Conservation (phyloP, 1,140 invertebrate genomes). For the Leptopilina clavipes region DNA sequence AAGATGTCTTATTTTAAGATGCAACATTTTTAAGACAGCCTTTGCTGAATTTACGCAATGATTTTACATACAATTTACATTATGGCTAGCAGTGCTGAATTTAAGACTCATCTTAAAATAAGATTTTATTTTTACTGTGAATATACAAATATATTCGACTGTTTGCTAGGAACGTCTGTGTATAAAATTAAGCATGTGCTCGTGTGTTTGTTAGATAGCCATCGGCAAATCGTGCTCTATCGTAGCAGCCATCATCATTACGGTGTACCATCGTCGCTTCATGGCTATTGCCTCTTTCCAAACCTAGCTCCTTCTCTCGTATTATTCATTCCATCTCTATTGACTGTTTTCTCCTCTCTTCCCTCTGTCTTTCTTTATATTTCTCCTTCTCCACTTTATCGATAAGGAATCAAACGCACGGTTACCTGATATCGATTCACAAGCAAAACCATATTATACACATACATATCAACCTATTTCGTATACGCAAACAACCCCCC, state of each 20-base stretch:
- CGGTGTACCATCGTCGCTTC: constrained; percentile 34
- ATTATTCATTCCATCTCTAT: neutral
- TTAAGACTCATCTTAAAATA: no score
- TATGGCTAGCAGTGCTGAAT: no score
- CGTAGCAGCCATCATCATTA: constrained; percentile 43
- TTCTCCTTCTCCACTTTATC: neutral
- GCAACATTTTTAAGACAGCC: no score
- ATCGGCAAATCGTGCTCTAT: constrained; percentile 43
- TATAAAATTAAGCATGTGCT: constrained; percentile 20
- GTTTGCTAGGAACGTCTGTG: constrained; percentile 4
- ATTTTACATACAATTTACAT: no score
- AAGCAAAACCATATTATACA: neutral
- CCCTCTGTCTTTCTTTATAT: neutral
- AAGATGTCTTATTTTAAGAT: no score
- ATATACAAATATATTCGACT: constrained; percentile 12
- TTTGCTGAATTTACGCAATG: no score
- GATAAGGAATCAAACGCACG: neutral
- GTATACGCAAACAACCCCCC: neutral
- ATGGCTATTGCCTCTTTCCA: constrained; percentile 2
- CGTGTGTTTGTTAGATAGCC: constrained; percentile 36
- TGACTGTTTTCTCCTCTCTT: neutral
- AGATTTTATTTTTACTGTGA: no score
- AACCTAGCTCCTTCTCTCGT: neutral
- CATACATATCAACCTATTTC: no score
- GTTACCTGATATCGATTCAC: constrained; percentile 2